A percentile compares a stretch with the other conserved stretches of the same genome.
These are phyloP conservation scores for Synergus umbraculus DNA, from an alignment of 2,888 invertebrate species.

Conservation along the genomic window DNA sequence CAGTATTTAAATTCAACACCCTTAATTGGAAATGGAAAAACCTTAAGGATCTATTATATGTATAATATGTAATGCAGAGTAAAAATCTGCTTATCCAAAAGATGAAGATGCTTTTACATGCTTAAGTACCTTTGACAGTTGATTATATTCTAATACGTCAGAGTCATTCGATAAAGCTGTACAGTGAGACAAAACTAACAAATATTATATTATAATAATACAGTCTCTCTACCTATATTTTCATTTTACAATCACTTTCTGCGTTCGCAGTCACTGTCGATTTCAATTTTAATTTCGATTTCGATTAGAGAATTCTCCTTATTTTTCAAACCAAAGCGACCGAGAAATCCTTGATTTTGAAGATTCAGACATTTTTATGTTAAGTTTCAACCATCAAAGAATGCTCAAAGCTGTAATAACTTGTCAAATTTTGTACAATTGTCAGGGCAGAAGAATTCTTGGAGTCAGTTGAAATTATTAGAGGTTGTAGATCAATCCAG, in stretches of 20 bases:
- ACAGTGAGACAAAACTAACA: constrained; percentile 24
- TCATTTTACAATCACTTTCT: constrained; percentile 33
- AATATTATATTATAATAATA: constrained; percentile 23
- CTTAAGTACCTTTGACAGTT: constrained; percentile 11
- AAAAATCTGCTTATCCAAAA: constrained; percentile 30
- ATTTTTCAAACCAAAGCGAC: background rate
- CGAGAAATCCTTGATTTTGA: constrained; percentile 13
- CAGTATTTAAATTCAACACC: no score
- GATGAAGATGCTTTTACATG: constrained; percentile 15
- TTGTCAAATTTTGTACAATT: constrained; percentile 45
- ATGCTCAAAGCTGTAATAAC: constrained; percentile 28
- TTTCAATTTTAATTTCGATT: constrained; percentile 14
- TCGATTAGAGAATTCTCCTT: background rate
- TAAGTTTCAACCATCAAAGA: constrained; percentile 7
- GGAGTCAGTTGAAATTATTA: constrained; percentile 60
- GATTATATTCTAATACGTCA: constrained; percentile 9
- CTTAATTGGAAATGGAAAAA: background rate
- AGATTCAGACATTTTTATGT: background rate
- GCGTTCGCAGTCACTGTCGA: constrained; percentile 17
- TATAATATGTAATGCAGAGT: constrained; percentile 26
- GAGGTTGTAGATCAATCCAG: constrained; percentile 41
- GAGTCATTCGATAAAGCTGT: constrained; percentile 29
- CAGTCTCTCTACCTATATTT: background rate
- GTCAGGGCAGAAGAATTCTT: constrained; percentile 54
- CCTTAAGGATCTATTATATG: background rate